phyloP scores from a whole-genome alignment of 2,888 invertebrate species.

The Ophion ventricosus region DNA sequence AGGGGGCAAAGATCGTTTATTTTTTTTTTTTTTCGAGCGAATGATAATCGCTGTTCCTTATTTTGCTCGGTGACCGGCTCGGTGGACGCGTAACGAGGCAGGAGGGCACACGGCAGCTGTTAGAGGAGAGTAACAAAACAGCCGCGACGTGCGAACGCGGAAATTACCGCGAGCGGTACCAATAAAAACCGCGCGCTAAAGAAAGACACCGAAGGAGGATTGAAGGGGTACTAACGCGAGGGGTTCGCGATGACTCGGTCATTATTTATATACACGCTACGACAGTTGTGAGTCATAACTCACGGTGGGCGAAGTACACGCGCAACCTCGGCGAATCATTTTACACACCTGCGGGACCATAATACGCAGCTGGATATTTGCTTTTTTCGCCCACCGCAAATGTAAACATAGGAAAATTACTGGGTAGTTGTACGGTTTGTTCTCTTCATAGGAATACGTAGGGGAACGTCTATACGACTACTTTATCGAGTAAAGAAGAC shows the following conservation, averaged over 20 bases:
- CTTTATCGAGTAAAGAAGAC: neutral
- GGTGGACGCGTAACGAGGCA: conserved; percentile 35
- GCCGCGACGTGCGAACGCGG: conserved; percentile 15
- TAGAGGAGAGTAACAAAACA: conserved; percentile 22
- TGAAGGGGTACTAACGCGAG: neutral
- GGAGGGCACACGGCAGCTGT: conserved; percentile 36
- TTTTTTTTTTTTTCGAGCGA: neutral
- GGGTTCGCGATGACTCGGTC: conserved; percentile 35
- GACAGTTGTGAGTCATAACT: conserved; percentile 60
- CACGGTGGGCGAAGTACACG: conserved; percentile 37
- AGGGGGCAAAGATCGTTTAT: neutral
- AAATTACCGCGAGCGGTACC: conserved; percentile 20
- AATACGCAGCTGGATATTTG: neutral
- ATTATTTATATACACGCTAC: conserved; percentile 51
- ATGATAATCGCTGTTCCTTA: neutral
- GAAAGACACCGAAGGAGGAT: conserved; percentile 6
- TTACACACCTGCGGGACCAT: conserved; percentile 13
- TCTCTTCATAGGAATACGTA: conserved; percentile 7
- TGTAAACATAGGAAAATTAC: conserved; percentile 21
- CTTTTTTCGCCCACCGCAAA: conserved; percentile 11
- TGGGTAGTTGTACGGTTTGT: neutral
- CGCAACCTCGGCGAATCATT: conserved; percentile 14
- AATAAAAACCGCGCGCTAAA: neutral
- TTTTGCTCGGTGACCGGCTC: neutral
- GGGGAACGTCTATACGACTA: too few relatives aligned